phyloP scores from a whole-genome alignment of 2,797 vertebrate species.

The Tolypeutes matacus region DNA sequence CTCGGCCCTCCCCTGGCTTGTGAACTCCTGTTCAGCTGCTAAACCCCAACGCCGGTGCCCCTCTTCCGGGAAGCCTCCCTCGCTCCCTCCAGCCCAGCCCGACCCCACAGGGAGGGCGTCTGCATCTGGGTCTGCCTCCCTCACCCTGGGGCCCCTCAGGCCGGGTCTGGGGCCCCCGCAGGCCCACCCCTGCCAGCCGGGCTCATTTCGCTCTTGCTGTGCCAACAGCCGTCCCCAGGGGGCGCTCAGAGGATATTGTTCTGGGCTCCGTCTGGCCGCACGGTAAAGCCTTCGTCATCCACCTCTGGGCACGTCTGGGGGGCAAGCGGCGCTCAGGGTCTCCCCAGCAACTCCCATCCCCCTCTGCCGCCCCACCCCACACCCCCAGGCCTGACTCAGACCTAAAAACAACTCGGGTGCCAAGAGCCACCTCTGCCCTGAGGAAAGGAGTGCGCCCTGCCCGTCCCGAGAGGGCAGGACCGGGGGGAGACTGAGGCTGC shows the following conservation, averaged over 20 bases:
- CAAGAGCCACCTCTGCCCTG: background rate
- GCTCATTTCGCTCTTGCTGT: background rate
- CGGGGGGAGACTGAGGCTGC: background rate
- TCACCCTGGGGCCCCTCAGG: background rate
- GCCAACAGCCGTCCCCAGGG: background rate
- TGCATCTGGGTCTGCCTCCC: background rate
- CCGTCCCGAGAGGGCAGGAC: background rate
- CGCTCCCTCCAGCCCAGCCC: background rate
- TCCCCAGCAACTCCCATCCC: too few relatives aligned
- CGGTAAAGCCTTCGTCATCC: slow-evolving; percentile 96
- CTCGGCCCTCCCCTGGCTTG: background rate
- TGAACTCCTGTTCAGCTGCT: background rate
- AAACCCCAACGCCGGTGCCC: background rate
- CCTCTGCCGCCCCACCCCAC: background rate
- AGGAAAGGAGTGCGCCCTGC: background rate
- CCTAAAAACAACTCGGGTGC: background rate
- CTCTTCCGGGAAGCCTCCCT: background rate
- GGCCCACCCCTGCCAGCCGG: background rate
- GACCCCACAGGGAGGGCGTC: background rate
- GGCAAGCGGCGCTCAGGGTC: too few relatives aligned
- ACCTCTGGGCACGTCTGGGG: slow-evolving; percentile 94
- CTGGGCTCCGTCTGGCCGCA: slow-evolving; percentile 91
- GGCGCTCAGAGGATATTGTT: slow-evolving; percentile 92
- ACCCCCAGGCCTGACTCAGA: background rate
- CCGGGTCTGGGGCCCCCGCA: background rate